Conservation (phyloP, 2,888 invertebrate genomes). For the Muschampia plurimacula region DNA sequence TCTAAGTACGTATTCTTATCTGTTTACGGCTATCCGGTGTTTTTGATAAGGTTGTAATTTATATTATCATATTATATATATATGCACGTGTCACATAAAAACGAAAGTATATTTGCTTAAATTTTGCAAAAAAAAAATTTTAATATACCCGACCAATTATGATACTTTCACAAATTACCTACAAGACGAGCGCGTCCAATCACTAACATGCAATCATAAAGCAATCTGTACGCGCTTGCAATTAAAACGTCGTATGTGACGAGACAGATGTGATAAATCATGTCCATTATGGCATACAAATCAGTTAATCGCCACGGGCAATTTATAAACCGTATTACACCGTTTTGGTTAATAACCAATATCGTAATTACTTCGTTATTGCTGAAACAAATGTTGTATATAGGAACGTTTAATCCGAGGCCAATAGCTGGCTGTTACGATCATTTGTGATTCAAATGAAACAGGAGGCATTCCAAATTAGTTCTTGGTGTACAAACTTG, state of each 20-base stretch:
- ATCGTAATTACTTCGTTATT: constrained; percentile 39
- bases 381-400: constrained; percentile 30
- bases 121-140: too few relatives aligned
- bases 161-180: constrained; percentile 35
- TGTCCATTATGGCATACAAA: constrained; percentile 38
- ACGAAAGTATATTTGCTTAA: too few relatives aligned
- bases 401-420: constrained; percentile 26
- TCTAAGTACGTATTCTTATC: too few relatives aligned
- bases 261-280: constrained; percentile 36
- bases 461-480: neutral
- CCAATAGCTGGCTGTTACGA: neutral
- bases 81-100: too few relatives aligned
- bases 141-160: neutral
- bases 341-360: constrained; percentile 40
- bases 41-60: too few relatives aligned
- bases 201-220: constrained; percentile 33
- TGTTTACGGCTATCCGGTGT: too few relatives aligned
- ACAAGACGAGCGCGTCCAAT: constrained; percentile 24
- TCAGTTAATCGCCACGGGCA: constrained; percentile 37
- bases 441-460: constrained; percentile 1
- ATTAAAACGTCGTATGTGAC: constrained; percentile 35
- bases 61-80: too few relatives aligned
- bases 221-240: constrained; percentile 32
- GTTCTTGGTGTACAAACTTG: neutral
- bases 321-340: constrained; percentile 39